Evolutionary conservation across 2,113 vertebrate genomes (phyloP).

Genomic region (Phaethon lepturus): DNA sequence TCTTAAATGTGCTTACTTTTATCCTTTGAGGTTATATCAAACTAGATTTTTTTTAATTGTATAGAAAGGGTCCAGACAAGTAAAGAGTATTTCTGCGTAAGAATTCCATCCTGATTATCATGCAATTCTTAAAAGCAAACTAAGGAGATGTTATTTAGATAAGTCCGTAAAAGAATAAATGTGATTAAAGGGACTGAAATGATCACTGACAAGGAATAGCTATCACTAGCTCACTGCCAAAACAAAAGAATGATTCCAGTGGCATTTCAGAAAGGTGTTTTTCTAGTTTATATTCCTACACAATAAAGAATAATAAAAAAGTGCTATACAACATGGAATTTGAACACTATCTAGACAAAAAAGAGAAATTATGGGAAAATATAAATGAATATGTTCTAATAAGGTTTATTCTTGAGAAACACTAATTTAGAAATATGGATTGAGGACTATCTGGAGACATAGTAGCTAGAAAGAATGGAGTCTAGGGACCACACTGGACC

Average conservation of each 20-base stretch:
- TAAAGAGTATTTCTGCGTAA: background rate
- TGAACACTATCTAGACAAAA: background rate
- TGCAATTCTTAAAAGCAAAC: background rate
- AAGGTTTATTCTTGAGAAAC: background rate
- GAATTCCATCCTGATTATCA: background rate
- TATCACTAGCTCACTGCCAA: background rate
- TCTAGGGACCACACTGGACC: background rate
- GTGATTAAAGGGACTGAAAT: background rate
- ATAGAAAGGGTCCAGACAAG: background rate
- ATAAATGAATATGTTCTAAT: background rate
- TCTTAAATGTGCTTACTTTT: background rate
- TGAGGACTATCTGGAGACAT: background rate
- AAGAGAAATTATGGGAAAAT: background rate
- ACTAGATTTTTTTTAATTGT: accelerated
- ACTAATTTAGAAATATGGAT: background rate
- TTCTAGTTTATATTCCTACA: background rate
- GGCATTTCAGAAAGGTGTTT: background rate
- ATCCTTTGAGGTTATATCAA: background rate
- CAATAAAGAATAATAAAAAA: background rate
- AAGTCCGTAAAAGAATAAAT: background rate
- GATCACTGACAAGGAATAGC: background rate
- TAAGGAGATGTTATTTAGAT: background rate
- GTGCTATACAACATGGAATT: background rate
- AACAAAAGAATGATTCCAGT: background rate
- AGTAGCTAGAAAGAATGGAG: background rate